Base-by-base conservation (phyloP, 2,888 invertebrate species). In the Drosophila pegasa region DNA sequence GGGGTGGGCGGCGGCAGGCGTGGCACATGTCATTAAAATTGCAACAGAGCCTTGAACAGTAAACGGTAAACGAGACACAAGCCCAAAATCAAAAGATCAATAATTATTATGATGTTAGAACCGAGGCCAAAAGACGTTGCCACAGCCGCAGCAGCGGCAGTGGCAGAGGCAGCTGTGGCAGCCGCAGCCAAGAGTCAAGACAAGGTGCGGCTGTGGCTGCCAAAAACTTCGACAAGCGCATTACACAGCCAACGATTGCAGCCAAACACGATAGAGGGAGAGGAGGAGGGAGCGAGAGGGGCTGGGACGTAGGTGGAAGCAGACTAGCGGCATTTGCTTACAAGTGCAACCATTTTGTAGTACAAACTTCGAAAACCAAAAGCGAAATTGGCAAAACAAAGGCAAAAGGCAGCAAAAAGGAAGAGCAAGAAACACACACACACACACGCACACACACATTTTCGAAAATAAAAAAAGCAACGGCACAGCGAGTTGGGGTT, bases 321-420 rank as follows among this genome's bases (percentile, higher is more conserved):
- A 62, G 74, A 69, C 63, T 59, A 58, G 67, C 67, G 62, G 71
- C 70, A 71, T 75, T 86, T 80, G 78, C 81, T 81, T 78, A 82
- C 89, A 89, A 90, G 82, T 90, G 90, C 90, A 89, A 90, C 90
- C 90, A 90, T 90, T 90, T 90, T 90, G 90, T 89, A 82, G 80
- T 82, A 86, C 85, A 89, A 88, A 78, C 78, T 88, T 88, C 87
- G 89, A 88, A 88, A 88, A 87, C 85, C 88, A 88, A 87, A 78
- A 80, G 78, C 85, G 84, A 85, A 88, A 87, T 84, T 84, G 88
- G 80, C 80, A 82, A 88, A 79, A 86, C 84, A 83, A 77, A 71
- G 68, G 66, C 78, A 69, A 73, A 67, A 72, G 74, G 68, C 72
- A 75, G 59, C 61, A 65, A 64, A 45, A 54, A 51, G 45, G 33